Evolutionary conservation across 2,888 invertebrate genomes (phyloP).

Genomic region (Nomada ferruginata): DNA sequence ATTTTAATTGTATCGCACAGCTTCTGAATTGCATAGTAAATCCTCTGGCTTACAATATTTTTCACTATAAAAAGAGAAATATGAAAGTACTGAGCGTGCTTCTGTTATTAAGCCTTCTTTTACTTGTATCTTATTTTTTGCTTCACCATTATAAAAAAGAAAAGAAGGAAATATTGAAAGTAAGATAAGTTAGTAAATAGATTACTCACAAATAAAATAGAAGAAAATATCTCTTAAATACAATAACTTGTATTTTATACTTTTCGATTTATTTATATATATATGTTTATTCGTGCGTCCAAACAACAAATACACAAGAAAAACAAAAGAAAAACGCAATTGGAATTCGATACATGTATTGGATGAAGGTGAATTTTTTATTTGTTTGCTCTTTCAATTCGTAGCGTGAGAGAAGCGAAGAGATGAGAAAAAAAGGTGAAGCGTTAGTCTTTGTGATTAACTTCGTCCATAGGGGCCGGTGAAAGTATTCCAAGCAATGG

Average conservation of each 20-base stretch:
- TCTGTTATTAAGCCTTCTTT: neutral
- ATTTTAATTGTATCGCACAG: slow-evolving; percentile 69
- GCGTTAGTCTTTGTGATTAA: slow-evolving; percentile 58
- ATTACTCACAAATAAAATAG: too few species aligned
- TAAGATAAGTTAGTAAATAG: too few species aligned
- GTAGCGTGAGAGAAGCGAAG: slow-evolving; percentile 4
- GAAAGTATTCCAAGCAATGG: slow-evolving; percentile 75
- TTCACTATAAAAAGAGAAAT: slow-evolving; percentile 69
- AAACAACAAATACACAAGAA: slow-evolving; percentile 7
- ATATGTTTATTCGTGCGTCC: neutral
- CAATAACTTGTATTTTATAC: neutral
- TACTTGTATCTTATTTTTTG: neutral
- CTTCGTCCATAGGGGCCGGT: slow-evolving; percentile 53
- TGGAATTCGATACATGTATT: slow-evolving; percentile 17
- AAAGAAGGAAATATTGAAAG: too few species aligned
- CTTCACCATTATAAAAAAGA: neutral
- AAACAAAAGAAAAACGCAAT: slow-evolving; percentile 28
- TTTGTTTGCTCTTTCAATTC: slow-evolving; percentile 37
- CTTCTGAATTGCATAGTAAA: slow-evolving; percentile 66
- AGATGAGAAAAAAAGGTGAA: slow-evolving; percentile 40
- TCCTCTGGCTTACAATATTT: slow-evolving; percentile 68
- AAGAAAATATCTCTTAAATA: neutral
- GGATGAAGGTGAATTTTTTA: slow-evolving; percentile 55
- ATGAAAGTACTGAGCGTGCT: slow-evolving; percentile 4
- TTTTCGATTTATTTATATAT: neutral